Evolutionary conservation across 2,888 invertebrate species (phyloP).

Genomic region (Choristoneura rosaceana): DNA sequence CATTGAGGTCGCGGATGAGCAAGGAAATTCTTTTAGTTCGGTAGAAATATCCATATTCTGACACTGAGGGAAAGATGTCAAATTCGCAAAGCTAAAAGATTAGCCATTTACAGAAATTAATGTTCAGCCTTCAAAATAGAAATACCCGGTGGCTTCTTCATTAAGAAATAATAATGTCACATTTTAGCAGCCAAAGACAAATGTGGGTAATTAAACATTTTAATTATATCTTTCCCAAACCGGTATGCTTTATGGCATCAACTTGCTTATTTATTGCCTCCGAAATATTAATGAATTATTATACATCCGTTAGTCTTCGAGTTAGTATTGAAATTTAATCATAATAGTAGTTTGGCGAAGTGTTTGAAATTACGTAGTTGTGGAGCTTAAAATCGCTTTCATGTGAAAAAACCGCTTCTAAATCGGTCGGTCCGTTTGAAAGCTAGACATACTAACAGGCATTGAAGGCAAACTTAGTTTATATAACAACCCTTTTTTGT

Average conservation of each 20-base stretch:
- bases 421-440: too few species aligned
- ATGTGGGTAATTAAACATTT: conserved; percentile 39
- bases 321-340: conserved; percentile 7
- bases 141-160: conserved; percentile 27
- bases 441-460: too few species aligned
- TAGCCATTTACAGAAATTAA: not conserved
- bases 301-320: conserved; percentile 24
- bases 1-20: too few species aligned
- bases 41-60: too few species aligned
- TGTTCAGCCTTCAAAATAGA: not conserved
- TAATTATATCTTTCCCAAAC: conserved; percentile 42
- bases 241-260: conserved; percentile 39
- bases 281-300: conserved; percentile 35
- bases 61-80: too few species aligned
- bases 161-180: conserved; percentile 36
- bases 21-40: too few species aligned
- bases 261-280: conserved; percentile 35
- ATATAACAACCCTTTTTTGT: too few species aligned
- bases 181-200: conserved; percentile 30
- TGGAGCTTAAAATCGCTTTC: not conserved
- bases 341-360: not conserved
- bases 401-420: not conserved
- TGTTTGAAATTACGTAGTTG: not conserved
- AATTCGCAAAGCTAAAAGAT: not conserved
- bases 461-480: too few species aligned